A percentile compares a stretch with the other conserved stretches of the same genome.
These are phyloP conservation scores for Drosophila ogumai DNA, from an alignment of 1,140 invertebrate species.

Conservation along the genomic window DNA sequence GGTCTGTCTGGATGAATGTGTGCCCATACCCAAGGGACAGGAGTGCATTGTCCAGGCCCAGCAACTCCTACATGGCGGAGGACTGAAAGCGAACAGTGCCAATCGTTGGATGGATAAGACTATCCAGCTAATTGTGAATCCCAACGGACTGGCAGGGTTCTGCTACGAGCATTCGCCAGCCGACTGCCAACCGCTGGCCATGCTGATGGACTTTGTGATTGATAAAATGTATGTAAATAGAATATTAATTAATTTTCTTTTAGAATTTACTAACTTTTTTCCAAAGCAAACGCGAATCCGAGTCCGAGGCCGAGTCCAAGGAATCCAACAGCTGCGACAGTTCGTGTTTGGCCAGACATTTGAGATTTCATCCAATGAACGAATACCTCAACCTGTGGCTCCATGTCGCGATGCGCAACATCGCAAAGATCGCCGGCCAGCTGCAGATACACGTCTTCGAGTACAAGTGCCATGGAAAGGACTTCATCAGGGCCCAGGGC, in stretches of 20 bases:
- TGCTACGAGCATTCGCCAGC: conserved; percentile 97
- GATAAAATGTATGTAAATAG: conserved; percentile 74
- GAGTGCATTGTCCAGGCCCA: conserved; percentile 85
- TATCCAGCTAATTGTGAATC: conserved; percentile 93
- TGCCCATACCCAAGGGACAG: conserved; percentile 79
- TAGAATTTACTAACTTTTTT: neutral
- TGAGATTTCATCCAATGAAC: conserved; percentile 26
- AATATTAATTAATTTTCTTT: neutral
- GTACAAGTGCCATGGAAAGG: conserved; percentile 91
- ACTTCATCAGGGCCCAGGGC: conserved; percentile 91
- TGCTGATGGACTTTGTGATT: conserved; percentile 92
- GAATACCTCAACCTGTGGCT: conserved; percentile 38
- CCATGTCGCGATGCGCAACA: conserved; percentile 40
- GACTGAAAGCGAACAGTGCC: conserved; percentile 88
- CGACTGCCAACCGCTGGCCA: conserved; percentile 94
- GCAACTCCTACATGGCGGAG: conserved; percentile 90
- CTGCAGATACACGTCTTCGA: conserved; percentile 90
- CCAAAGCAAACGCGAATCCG: neutral
- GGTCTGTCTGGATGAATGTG: conserved; percentile 91
- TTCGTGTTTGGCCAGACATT: neutral
- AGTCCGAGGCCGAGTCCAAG: too few species aligned
- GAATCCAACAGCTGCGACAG: neutral
- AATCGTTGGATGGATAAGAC: conserved; percentile 97
- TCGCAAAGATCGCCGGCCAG: conserved; percentile 86
- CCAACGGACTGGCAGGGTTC: conserved; percentile 92